Conservation (phyloP, 2,113 vertebrate species). For the Lontra canadensis region DNA sequence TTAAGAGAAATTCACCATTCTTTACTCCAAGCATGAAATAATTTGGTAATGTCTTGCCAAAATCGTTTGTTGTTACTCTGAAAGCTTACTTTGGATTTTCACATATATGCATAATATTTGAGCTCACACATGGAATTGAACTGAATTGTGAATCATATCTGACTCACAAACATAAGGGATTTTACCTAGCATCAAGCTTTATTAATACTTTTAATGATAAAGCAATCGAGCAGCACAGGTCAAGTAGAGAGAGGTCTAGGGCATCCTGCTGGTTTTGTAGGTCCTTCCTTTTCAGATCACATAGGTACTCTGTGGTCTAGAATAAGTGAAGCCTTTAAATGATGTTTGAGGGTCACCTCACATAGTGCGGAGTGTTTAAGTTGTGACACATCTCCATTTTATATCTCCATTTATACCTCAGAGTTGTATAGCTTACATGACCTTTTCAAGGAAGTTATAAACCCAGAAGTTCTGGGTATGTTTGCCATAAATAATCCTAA, state of each 20-base stretch:
- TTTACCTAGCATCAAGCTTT: background rate
- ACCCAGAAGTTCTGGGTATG: background rate
- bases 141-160: background rate
- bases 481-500: background rate
- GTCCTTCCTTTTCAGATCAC: background rate
- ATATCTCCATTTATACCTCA: background rate
- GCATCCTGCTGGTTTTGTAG: background rate
- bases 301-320: background rate
- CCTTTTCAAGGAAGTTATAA: background rate
- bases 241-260: background rate
- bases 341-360: background rate
- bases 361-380: background rate
- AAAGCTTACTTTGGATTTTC: slow-evolving; percentile 23
- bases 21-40: background rate
- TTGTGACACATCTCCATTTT: background rate
- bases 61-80: background rate
- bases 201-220: slow-evolving; percentile 7
- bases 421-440: background rate
- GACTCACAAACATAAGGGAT: background rate
- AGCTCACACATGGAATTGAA: background rate
- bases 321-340: background rate
- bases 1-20: background rate
- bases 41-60: background rate
- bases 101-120: background rate
- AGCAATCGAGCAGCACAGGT: background rate